Base-by-base conservation (phyloP, 2,888 invertebrate species). In the Euplexia lucipara region DNA sequence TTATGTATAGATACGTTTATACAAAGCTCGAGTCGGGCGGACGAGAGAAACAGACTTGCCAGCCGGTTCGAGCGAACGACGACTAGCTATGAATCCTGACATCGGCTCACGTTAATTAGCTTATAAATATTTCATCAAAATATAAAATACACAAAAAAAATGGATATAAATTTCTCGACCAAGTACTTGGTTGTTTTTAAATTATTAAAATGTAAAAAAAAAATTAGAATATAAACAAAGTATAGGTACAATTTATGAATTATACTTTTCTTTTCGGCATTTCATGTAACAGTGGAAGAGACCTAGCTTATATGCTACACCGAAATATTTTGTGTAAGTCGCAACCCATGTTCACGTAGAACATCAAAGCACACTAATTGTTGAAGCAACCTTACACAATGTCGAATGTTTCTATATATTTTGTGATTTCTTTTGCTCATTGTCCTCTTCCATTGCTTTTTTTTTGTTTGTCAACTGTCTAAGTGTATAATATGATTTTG, bases 41-140 rank as follows among this genome's bases (percentile, higher is more conserved):
- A 86, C 83, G 84, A 83, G 82, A 80, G 86, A 85, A 81, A 88
- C 88, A 85, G 79, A 86, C 91, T 89, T 88, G 92, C 91, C 92
- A 86, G 90, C 91, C 93, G 91, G 92, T 89, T 91, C 94, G 94
- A 90, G 94, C 94, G 91, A 92, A 93, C 95, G 95, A 95, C 95
- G 93, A 95, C 94, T 92, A 93, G 95, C 95, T 95, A 95, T 94
- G 95, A 92, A 95, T 94, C 92, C 95, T 95, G 95, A 95, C 95
- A 95, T 95, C 95, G 95, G 95, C 95, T 95, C 95, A 95, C 93
- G 93, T 95, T 95, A 94, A 95, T 95, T 95, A 95, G 95, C 95
- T 95, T 95, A 91, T 95, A 95, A 94, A 95, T 95, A 94, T 93
- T 94, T 95, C 95, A 95, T 95, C 93, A 95, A 95, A 95, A 94